Evolutionary conservation across 2,797 vertebrate species (phyloP), one percentile per base, ranked within the genome.

Genomic region (Nasua narica): DNA sequence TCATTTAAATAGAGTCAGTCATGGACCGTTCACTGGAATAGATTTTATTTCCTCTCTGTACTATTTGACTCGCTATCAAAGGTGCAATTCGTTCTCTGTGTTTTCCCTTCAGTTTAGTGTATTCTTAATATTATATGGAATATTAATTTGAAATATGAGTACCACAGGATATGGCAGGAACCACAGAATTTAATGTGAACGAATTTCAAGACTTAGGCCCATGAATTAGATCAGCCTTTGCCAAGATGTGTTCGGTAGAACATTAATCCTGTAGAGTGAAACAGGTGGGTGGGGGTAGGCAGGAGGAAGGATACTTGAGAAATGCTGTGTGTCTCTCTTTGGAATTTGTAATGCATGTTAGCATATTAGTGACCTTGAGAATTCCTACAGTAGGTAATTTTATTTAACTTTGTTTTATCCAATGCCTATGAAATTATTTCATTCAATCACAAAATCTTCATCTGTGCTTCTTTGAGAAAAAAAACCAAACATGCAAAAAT

Each of bases 61-160:
- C 81, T 65, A 54, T 48, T 94, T 86, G 83, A 83, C 50, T 83
- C 48, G 40, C 10, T 77, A 40, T 78, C 72, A 89, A 86, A 78
- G 43, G 25, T 76, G 11, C 7, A 54, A 11, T 92, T 96, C 88
- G 1, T 83, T 82, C 86, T 67, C 40, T 46, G 9, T 77, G 25
- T 92, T 81, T 95, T 78, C 46, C 72, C 3, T 87, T 82, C 54
- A 89, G 19, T 85, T 94, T 90, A 90, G 37, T 86, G 8, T 89
- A 52, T 74, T 96, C 18, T 88, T 21, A 84, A 43, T 27, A 78
- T 78, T 92, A 52, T 16, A 62, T 70, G 54, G 32, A 43, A 29
- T 91, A 54, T 76, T 94, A 82, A 92, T 91, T 96, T 94, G 62
- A 86, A 76, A 83, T 46, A 86, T 50, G 56, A 74, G 5, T 90